Evolutionary conservation across 2,888 invertebrate genomes (phyloP), one percentile per base, ranked within the genome.

Genomic region (Tetragonisca angustula): DNA sequence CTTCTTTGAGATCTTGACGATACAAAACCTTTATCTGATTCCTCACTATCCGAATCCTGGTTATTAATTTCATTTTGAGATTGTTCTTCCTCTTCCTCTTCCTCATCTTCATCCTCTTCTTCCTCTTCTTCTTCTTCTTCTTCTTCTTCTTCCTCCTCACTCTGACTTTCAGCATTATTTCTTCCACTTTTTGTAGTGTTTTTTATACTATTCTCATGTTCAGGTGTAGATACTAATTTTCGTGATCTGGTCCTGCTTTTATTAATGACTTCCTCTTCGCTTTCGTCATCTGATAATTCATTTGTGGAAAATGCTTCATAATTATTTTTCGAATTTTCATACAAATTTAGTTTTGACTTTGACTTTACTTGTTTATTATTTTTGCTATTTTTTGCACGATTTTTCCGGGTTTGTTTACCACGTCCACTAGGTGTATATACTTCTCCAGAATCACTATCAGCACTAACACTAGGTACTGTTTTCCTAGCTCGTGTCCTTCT

Each of bases 381-480:
- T 86, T 91, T 93, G 76, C 86, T 90, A 68, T 93, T 94, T 78
- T 93, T 94, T 0, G 92, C 91, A 19, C 93, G 91, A 85, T 90
- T 92, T 78, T 91, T 93, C 17, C 92, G 91, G 17, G 91, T 92
- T 71, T 92, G 92, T 70, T 93, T 94, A 9, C 93, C 92, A 32
- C 93, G 93, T 24, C 89, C 93, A 70, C 94, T 95, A 15, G 96
- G 96, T 77, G 95, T 95, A 86, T 96, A 96, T 88, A 95, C 95
- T 24, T 96, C 96, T 84, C 95, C 96, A 0, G 96, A 96, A 89
- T 96, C 95, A 80, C 95, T 94, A 54, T 94, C 94, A 56, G 86
- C 87, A 76, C 94, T 94, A 61, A 87, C 92, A 83, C 89, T 90
- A 50, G 87, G 88, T 84, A 89, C 91, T 82, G 89, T 88, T 79